Base-by-base conservation (phyloP, 2,797 vertebrate genomes). In the Taenioides sp. region DNA sequence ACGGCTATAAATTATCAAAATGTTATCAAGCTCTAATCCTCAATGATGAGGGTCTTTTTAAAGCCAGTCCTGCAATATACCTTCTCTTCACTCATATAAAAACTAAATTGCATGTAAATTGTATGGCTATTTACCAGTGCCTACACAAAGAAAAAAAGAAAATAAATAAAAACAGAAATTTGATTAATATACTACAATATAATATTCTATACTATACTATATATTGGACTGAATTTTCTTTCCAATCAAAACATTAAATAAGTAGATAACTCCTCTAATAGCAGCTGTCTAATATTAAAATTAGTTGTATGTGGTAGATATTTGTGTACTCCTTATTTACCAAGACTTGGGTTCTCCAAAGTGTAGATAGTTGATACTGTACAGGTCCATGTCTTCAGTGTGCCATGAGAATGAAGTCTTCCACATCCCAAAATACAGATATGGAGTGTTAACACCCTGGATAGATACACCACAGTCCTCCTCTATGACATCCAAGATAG, bases 401-500 rank as follows among this genome's bases (percentile, higher is more conserved):
- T 99, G 98, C 98, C 98, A 99, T 0, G 97, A 95, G 85, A 99
- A 99, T 9, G 96, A 97, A 55, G 97, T 99, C 91, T 99, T 99
- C 98, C 98, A 99, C 98, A 99, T 99, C 74, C 98, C 98, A 80
- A 99, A 99, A 91, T 99, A 99, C 0, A 99, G 93, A 83, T 99
- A 99, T 0, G 98, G 97, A 0, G 97, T 99, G 92, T 99, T 99
- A 55, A 99, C 98, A 16, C 97, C 98, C 83, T 99, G 97, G 23
- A 99, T 98, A 67, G 96, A 97, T 71, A 99, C 96, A 1, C 98
- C 98, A 47, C 95, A 96, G 73, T 99, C 97, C 87, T 99, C 97
- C 87, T 94, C 96, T 17, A 98, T 95, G 66, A 99, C 93, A 79
- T 99, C 97, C 90, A 99, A 84, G 86, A 99, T 93, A 0, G 97